Conservation (phyloP, 2,797 vertebrate genomes). For the Trachops cirrhosus region DNA sequence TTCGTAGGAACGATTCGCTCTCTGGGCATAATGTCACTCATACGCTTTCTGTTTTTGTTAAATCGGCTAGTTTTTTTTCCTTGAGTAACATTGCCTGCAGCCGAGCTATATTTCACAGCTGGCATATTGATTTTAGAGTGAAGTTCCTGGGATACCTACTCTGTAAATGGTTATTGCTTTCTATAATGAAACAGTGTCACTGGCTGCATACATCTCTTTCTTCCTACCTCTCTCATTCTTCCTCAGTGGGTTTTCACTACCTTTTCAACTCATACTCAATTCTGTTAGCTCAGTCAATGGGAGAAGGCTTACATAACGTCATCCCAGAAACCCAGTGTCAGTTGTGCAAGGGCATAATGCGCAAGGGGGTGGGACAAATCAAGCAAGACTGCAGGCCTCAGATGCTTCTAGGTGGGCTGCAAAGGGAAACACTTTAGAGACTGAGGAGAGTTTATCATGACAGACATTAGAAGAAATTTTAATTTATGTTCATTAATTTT, state of each 20-base stretch:
- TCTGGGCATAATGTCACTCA: constrained; percentile 8
- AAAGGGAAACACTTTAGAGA: neutral
- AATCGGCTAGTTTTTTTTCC: constrained; percentile 26
- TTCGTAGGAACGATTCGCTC: neutral
- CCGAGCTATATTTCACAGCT: constrained; percentile 59
- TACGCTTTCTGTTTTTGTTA: constrained; percentile 42
- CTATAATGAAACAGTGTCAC: constrained; percentile 31
- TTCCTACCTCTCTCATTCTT: neutral
- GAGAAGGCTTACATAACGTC: neutral
- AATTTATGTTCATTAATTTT: constrained; percentile 2
- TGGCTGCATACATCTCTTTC: neutral
- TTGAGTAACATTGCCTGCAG: neutral
- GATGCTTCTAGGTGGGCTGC: neutral
- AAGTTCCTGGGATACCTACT: constrained; percentile 44
- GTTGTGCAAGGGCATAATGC: fast-evolving
- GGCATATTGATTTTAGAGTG: constrained; percentile 65
- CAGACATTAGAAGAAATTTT: neutral
- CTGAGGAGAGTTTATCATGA: neutral
- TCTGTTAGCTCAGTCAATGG: neutral
- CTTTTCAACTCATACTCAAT: neutral
- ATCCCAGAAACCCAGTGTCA: neutral
- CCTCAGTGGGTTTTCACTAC: neutral
- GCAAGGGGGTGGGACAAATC: neutral
- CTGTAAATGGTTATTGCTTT: constrained; percentile 59
- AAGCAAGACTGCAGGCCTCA: neutral